A percentile compares a stretch with the other conserved stretches of the same genome.
These are phyloP conservation scores for Dasyornis broadbenti DNA, from an alignment of 2,113 vertebrate genomes.

Conservation along the genomic window DNA sequence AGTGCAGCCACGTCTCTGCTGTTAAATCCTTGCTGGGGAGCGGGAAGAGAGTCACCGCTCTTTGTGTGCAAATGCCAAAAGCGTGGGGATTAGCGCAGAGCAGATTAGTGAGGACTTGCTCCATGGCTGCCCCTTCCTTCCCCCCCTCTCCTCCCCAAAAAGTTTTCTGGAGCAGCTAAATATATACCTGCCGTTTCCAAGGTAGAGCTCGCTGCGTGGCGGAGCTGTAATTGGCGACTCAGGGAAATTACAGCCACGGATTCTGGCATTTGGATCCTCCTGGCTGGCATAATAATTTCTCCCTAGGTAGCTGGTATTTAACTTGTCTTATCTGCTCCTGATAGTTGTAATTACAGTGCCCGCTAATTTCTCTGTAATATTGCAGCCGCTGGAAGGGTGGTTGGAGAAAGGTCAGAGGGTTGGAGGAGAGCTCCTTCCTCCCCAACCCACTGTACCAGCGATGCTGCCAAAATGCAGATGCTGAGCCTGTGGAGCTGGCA, in stretches of 20 bases:
- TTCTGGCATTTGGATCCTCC: slow-evolving; percentile 72
- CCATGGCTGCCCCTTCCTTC: neutral
- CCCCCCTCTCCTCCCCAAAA: neutral
- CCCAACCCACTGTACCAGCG: fast-evolving
- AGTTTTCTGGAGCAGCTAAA: slow-evolving; percentile 62
- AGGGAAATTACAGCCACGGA: slow-evolving; percentile 63
- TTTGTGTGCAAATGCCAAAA: slow-evolving; percentile 1
- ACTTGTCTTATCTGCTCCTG: slow-evolving; percentile 66
- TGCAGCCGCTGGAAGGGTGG: neutral
- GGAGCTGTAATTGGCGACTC: slow-evolving; percentile 65
- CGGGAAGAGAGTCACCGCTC: neutral
- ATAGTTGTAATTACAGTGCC: slow-evolving; percentile 67
- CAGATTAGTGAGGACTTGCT: slow-evolving; percentile 28
- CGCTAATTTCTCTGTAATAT: slow-evolving; percentile 37
- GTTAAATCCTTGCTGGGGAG: slow-evolving; percentile 2
- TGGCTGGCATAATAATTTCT: slow-evolving; percentile 69
- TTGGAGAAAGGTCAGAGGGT: neutral
- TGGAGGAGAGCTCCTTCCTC: neutral
- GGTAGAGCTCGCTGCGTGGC: slow-evolving; percentile 56
- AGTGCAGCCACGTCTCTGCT: neutral
- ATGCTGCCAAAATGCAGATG: neutral
- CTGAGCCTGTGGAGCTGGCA: fast-evolving
- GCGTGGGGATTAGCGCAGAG: slow-evolving; percentile 4
- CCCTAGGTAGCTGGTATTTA: slow-evolving; percentile 73
- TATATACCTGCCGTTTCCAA: slow-evolving; percentile 68